Evolutionary conservation across 1,140 invertebrate genomes (phyloP).

Genomic region (Dendroctonus ponderosae): DNA sequence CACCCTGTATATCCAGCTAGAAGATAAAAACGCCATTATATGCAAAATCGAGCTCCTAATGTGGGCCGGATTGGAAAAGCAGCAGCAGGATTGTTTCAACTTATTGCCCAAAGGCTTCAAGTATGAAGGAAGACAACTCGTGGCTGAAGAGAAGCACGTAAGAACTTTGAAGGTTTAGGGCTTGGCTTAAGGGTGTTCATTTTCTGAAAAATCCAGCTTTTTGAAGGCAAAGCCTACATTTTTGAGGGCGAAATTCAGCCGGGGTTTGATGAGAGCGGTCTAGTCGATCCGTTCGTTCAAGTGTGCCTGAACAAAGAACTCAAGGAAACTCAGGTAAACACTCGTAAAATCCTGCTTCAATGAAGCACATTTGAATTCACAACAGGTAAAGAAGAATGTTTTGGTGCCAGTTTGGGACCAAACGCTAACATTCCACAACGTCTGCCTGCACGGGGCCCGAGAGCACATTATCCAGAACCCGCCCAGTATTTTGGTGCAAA

Average conservation of each 20-base stretch:
- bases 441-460: conserved; percentile 53
- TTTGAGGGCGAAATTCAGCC: conserved; percentile 62
- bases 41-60: conserved; percentile 42
- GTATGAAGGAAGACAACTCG: conserved; percentile 22
- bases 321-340: conserved; percentile 44
- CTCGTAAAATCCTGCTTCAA: background rate
- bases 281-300: conserved; percentile 56
- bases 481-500: conserved; percentile 52
- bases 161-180: conserved; percentile 1
- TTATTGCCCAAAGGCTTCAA: conserved; percentile 47
- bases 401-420: conserved; percentile 63
- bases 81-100: conserved; percentile 46
- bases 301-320: conserved; percentile 51
- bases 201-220: conserved; percentile 43
- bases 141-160: conserved; percentile 32
- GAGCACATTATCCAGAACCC: conserved; percentile 54
- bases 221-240: conserved; percentile 58
- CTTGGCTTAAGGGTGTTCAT: background rate
- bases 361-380: background rate
- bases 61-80: conserved; percentile 42
- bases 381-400: conserved; percentile 32
- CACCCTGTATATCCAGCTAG: conserved; percentile 3
- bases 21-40: conserved; percentile 26
- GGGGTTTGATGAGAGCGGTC: conserved; percentile 54
- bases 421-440: conserved; percentile 54